phyloP scores from a whole-genome alignment of 2,113 vertebrate species.

The Pongo pygmaeus region DNA sequence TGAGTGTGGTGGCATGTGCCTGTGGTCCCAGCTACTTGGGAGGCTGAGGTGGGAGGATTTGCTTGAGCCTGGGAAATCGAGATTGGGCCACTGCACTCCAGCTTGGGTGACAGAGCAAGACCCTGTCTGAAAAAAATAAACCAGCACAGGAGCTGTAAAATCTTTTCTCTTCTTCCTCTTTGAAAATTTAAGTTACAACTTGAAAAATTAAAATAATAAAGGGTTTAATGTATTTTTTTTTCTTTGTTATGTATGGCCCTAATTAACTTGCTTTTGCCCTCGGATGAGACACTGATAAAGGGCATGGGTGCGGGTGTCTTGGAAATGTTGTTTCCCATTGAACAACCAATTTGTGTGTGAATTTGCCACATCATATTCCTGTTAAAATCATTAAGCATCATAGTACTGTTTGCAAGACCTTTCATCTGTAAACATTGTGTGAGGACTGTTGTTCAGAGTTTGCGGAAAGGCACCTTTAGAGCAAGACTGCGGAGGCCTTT shows the following conservation, averaged over 20 bases:
- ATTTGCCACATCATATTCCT: neutral
- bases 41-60: no score
- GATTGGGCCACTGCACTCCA: no score
- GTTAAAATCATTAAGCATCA: no score
- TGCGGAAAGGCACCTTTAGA: neutral
- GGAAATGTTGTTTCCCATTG: neutral
- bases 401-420: neutral
- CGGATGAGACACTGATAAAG: neutral
- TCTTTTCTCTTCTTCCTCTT: neutral
- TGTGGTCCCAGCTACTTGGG: no score
- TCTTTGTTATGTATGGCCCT: fast-evolving
- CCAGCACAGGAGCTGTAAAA: neutral
- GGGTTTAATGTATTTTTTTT: neutral
- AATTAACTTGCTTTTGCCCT: neutral
- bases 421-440: neutral
- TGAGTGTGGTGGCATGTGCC: no score
- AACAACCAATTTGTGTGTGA: neutral
- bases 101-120: no score
- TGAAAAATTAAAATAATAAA: neutral
- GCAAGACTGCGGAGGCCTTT: no score
- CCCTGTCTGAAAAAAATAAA: no score
- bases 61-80: no score
- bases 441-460: no score
- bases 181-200: neutral
- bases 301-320: neutral